A percentile compares a stretch with the other conserved stretches of the same genome.
phyloP scores from a whole-genome alignment of 2,113 vertebrate genomes.

The Boulengeromyrus knoepffleri region DNA sequence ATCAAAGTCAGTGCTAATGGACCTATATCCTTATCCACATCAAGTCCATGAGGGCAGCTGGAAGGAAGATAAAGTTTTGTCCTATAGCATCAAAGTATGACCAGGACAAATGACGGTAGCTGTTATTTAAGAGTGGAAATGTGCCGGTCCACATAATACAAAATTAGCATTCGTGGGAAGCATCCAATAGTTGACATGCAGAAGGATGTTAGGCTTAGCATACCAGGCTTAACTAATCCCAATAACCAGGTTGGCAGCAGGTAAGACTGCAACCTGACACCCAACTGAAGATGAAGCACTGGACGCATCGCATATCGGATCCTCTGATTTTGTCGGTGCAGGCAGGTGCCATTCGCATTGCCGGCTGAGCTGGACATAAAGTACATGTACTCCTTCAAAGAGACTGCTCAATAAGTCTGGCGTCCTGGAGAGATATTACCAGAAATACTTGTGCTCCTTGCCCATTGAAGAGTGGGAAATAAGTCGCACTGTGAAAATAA shows the following conservation, averaged over 20 bases:
- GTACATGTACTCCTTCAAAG: background rate
- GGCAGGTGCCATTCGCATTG: background rate
- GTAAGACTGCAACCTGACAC: background rate
- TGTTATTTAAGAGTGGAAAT: background rate
- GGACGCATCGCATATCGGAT: background rate
- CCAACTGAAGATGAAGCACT: background rate
- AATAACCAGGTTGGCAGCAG: background rate
- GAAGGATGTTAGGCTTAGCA: background rate
- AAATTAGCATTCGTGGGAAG: background rate
- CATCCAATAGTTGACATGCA: background rate
- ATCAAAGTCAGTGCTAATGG: background rate
- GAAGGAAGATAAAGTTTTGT: background rate
- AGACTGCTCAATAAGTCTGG: background rate
- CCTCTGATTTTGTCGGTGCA: background rate
- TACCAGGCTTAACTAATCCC: background rate
- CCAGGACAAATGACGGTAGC: background rate
- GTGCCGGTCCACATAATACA: background rate
- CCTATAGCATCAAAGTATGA: background rate
- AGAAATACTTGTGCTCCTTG: background rate
- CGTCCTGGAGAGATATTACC: background rate
- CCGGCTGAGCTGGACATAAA: background rate
- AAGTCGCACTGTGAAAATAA: background rate
- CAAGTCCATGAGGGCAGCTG: background rate
- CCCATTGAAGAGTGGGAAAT: background rate
- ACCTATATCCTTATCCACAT: background rate